Evolutionary conservation across 2,888 invertebrate species (phyloP), one percentile per base, ranked within the genome.

Genomic region (Hemicrepidius hirtus): DNA sequence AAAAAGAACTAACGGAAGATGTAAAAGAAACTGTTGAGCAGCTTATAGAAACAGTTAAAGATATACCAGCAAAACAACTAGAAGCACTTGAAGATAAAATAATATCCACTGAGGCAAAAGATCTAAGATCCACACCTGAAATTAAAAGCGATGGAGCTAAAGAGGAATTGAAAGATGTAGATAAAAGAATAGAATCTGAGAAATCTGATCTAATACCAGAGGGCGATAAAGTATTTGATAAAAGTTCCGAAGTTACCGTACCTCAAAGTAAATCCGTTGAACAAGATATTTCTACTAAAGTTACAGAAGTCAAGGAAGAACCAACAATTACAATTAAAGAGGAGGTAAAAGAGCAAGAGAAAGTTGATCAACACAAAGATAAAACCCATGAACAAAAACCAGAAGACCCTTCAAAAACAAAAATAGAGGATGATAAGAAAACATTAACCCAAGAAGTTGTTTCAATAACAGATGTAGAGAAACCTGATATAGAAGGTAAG

Each of bases 1-100:
- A 78, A 55, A 73, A 77, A 49, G 71, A 76, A 20, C 73, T 77
- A 57, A 73, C 76, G 49, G 71, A 76, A 20, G 75, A 77, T 32
- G 66, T 18, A 16, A 41, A 37, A 1, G 21, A 37, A 21, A 18
- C 32, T 16, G 75, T 44, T 50, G 12, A 60, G 40, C 9, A 72
- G 74, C 55, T 55, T 73, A 59, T 75, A 57, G 24, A 53, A 55
- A 9, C 63, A 60, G 13, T 62, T 53, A n/a, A 18, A 46, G 46
- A 46, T 20, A 16, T 18, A 20, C 20, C 20, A 18, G 18, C 16
- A 46, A 20, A 46, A 46, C 18, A 9, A 9, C 46, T 18, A 3
- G 7, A 9, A 16, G 20, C 18, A 20, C 20, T 46, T 5, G 9
- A 13, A 13, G 13, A 40, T 4, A n/a, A 40, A 40, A 6, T 13